Percentiles rank a stretch among this genome's conserved stretches.
These are phyloP conservation scores for Athene noctua DNA, from an alignment of 2,113 vertebrate genomes.

Conservation along the genomic window DNA sequence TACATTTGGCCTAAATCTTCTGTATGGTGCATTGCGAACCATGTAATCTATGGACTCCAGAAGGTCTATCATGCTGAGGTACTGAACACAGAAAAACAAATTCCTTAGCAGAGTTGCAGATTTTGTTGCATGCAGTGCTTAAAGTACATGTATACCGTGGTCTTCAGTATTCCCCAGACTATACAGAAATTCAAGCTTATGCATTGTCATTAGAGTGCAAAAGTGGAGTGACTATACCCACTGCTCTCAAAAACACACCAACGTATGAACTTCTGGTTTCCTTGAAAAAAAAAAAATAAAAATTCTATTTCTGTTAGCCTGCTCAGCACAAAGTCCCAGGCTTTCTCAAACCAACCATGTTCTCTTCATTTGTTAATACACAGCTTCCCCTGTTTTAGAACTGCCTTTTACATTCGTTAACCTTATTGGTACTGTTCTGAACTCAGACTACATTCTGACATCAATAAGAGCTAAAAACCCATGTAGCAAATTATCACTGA, in stretches of 20 bases:
- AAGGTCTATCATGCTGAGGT: slow-evolving; percentile 89
- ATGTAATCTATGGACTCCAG: slow-evolving; percentile 93
- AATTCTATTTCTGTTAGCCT: neutral
- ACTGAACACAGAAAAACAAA: slow-evolving; percentile 75
- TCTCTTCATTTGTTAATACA: neutral
- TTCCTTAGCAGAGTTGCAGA: neutral
- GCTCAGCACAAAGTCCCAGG: neutral
- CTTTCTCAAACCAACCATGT: neutral
- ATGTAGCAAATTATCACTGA: neutral
- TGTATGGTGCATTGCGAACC: slow-evolving; percentile 90
- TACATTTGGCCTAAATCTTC: slow-evolving; percentile 85
- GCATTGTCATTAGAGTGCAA: neutral
- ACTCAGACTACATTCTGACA: neutral
- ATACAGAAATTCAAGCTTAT: neutral
- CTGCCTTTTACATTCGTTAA: neutral
- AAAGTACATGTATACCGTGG: rapidly evolving
- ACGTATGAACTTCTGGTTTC: rapidly evolving
- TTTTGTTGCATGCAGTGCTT: neutral
- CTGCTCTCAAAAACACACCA: neutral
- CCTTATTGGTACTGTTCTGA: neutral
- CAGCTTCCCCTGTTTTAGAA: neutral
- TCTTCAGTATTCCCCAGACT: neutral
- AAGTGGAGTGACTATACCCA: neutral
- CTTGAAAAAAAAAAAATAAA: neutral
- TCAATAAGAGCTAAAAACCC: neutral